Base-by-base conservation (phyloP, 53 echinoderm and acorn worm genomes). In the Paelopatides confundens region DNA sequence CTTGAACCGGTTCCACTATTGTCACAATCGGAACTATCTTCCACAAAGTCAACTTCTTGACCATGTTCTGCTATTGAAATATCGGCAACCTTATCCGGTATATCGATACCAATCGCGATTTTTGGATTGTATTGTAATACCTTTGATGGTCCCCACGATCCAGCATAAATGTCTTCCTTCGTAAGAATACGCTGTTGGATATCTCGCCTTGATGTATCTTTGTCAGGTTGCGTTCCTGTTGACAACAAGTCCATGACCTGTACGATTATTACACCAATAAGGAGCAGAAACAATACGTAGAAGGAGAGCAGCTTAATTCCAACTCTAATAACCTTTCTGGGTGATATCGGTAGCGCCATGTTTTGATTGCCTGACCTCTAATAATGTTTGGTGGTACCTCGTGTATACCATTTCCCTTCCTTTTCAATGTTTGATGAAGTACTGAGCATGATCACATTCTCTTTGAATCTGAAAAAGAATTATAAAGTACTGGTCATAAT, bases 21-120 rank as follows among this genome's bases (percentile, higher is more conserved):
- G 49, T 70, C 69, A 46, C 70, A 68, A 18, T 86, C 86, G n/a
- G 86, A 86, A 31, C 86, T 70, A 53, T 51, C 53, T n/a, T 74
- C 74, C 28, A 3, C 27, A 34, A 79, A 79, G 30, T 79, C 30
- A 17, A 17, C 51, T 0, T 79, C 79, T 6, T 5, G 76, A 23
- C 35, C 76, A 29, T 52, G 51, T 13, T 51, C 79, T 11, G 79
- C 79, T 11, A 51, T 47, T 21, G 79, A 79, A 3, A 79, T 32
- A 24, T 51, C 79, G 43, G 53, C 21, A 34, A 21, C 33, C 6
- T 79, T 51, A 29, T 51, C 28, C 18, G 52, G 49, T 50, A 50
- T 18, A 53, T 29, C 33, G 9, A 40, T 74, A 33, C 51, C 51
- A 27, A 79, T 5, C 2, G 53, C 31, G 0, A 32, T 5, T 52